Evolutionary conservation across 2,797 vertebrate genomes (phyloP).

Genomic region (Myotis vivesi): DNA sequence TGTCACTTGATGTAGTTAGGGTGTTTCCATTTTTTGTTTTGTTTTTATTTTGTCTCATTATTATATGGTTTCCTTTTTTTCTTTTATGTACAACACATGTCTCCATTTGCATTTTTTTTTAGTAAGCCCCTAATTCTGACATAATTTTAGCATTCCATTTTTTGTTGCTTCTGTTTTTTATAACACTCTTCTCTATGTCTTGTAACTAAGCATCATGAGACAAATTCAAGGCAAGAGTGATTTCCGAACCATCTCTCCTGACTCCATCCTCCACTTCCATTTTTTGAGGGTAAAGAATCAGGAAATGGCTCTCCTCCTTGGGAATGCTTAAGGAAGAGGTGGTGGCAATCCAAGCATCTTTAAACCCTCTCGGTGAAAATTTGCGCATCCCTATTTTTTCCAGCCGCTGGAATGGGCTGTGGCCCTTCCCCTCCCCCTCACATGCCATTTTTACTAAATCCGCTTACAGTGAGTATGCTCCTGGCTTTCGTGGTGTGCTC

Average conservation of each 20-base stretch:
- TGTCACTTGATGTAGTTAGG: slow-evolving; percentile 66
- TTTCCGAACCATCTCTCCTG: slow-evolving; percentile 64
- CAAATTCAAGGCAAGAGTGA: slow-evolving; percentile 62
- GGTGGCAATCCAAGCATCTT: slow-evolving; percentile 62
- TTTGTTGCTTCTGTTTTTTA: slow-evolving; percentile 9
- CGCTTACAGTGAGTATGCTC: slow-evolving; percentile 78
- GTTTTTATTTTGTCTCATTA: slow-evolving; percentile 13
- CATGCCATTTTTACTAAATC: slow-evolving; percentile 79
- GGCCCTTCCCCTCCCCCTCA: slow-evolving; percentile 67
- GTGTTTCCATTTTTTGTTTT: slow-evolving; percentile 55
- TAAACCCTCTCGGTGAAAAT: slow-evolving; percentile 64
- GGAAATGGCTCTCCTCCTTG: slow-evolving; percentile 70
- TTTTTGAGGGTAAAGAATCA: slow-evolving; percentile 72
- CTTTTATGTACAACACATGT: not conserved
- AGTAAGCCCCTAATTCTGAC: slow-evolving; percentile 46
- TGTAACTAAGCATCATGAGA: slow-evolving; percentile 67
- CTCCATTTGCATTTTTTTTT: slow-evolving; percentile 54
- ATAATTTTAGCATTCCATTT: slow-evolving; percentile 38
- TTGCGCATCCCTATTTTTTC: slow-evolving; percentile 58
- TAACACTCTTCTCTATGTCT: slow-evolving; percentile 55
- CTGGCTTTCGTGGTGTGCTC: slow-evolving; percentile 78
- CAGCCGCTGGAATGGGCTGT: slow-evolving; percentile 67
- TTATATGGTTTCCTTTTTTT: slow-evolving; percentile 43
- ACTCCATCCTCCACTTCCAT: slow-evolving; percentile 68
- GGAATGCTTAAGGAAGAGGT: slow-evolving; percentile 71